Evolutionary conservation across 53 echinoderm and acorn worm species (phyloP).

Genomic region (Echinarachnius parma): DNA sequence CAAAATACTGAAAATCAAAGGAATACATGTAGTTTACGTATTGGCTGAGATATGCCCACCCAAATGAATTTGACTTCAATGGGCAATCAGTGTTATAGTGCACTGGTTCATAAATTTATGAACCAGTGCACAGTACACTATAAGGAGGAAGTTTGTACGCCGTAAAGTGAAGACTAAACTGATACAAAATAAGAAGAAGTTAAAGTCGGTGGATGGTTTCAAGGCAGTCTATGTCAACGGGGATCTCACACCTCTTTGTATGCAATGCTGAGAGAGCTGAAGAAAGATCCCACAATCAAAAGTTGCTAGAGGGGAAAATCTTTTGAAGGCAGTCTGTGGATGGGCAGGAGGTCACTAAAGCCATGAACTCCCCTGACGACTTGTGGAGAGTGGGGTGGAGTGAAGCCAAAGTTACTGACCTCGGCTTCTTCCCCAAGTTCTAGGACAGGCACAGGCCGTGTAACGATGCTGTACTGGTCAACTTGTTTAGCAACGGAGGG

Average conservation of each 20-base stretch:
- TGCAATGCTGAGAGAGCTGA: not conserved
- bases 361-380: constrained; percentile 9
- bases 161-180: constrained; percentile 10
- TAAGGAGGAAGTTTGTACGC: constrained; percentile 16
- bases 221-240: constrained; percentile 3
- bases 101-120: no score
- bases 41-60: no score
- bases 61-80: no score
- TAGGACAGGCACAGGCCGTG: constrained; percentile 34
- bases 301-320: constrained; percentile 9
- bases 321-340: constrained; percentile 2
- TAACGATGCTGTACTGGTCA: not conserved
- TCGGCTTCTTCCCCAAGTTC: constrained; percentile 5
- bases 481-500: no score
- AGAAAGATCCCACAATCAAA: constrained; percentile 12
- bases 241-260: constrained; percentile 20
- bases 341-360: not conserved
- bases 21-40: no score
- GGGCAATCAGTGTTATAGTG: no score
- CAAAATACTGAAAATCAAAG: no score
- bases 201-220: constrained; percentile 2
- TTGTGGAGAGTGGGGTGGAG: constrained; percentile 15
- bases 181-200: constrained; percentile 17
- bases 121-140: no score
- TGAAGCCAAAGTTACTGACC: not conserved